Evolutionary conservation across 2,113 vertebrate genomes (phyloP).

Genomic region (Marmota monax): DNA sequence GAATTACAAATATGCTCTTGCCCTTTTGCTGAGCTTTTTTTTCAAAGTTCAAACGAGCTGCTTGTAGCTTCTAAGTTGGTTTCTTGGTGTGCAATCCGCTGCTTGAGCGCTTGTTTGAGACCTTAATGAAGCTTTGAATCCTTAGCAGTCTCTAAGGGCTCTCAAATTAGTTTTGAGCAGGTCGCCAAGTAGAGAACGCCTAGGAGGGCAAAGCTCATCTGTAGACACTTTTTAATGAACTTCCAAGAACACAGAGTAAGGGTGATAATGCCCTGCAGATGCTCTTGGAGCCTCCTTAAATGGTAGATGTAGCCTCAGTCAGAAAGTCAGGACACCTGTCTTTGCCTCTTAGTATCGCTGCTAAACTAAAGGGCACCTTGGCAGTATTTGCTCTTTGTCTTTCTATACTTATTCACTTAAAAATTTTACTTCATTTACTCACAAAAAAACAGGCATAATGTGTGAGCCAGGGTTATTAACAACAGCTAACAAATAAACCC

Average conservation of each 20-base stretch:
- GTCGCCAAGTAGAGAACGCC: background rate
- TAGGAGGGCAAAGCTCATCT: background rate
- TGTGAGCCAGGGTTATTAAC: background rate
- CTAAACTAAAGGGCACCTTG: background rate
- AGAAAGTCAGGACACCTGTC: background rate
- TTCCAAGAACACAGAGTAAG: background rate
- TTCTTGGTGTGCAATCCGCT: background rate
- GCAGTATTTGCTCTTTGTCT: background rate
- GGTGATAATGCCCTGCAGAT: background rate
- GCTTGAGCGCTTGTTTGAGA: background rate
- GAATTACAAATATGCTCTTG: slow-evolving; percentile 43
- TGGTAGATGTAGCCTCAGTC: background rate
- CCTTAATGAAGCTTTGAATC: background rate
- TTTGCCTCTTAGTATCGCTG: background rate
- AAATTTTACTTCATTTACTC: background rate
- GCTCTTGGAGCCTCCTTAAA: background rate
- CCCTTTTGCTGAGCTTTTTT: slow-evolving; percentile 13
- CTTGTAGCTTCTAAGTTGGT: background rate
- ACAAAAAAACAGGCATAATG: background rate
- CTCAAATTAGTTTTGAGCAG: slow-evolving; percentile 37
- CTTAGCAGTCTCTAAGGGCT: background rate
- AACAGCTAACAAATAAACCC: background rate
- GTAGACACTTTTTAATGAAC: slow-evolving; percentile 36
- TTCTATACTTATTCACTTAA: background rate
- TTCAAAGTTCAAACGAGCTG: slow-evolving; percentile 35